Evolutionary conservation across 2,888 invertebrate species (phyloP), one percentile per base, ranked within the genome.

Genomic region (Horisme vitalbata): DNA sequence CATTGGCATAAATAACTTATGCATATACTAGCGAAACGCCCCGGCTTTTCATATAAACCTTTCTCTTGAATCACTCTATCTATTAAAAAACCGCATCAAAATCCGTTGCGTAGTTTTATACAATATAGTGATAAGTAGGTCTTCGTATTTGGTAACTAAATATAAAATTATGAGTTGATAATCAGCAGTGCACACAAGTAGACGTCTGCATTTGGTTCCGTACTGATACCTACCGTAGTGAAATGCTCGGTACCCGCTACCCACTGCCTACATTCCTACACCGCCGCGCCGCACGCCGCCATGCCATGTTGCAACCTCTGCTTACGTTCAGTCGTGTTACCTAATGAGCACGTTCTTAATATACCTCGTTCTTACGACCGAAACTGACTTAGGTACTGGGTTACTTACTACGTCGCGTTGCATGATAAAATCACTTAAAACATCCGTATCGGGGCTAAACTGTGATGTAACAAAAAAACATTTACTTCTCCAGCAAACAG

Each of bases 261-360:
- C 14, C 23, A 38, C 49, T 50, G 71, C 73, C 52, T 68, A 75
- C 84, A 86, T 83, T 86, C 82, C 80, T 72, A n/a, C n/a, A n/a
- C n/a, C n/a, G n/a, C n/a, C n/a, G n/a, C n/a, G n/a, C n/a, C n/a
- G n/a, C n/a, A n/a, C n/a, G n/a, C n/a, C 64, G 63, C 68, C 66
- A 63, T 64, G 72, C 66, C 58, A 66, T 85, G 83, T 85, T 77
- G 87, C 84, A 87, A 88, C 72, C 73, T 65, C 59, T 65, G 74
- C 82, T 81, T 81, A 84, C 81, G 79, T 73, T 76, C 60, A 74
- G 68, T 71, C 61, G 64, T 61, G 75, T 89, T 89, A 86, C 87
- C 75, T 85, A 86, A 87, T 75, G 70, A 71, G 62, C 71, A 68
- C 65, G 71, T 56, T 56, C 54, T 38, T 55, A 35, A 60, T 53